Conservation (phyloP, 2,113 vertebrate species). For the Oenanthe oenanthe region DNA sequence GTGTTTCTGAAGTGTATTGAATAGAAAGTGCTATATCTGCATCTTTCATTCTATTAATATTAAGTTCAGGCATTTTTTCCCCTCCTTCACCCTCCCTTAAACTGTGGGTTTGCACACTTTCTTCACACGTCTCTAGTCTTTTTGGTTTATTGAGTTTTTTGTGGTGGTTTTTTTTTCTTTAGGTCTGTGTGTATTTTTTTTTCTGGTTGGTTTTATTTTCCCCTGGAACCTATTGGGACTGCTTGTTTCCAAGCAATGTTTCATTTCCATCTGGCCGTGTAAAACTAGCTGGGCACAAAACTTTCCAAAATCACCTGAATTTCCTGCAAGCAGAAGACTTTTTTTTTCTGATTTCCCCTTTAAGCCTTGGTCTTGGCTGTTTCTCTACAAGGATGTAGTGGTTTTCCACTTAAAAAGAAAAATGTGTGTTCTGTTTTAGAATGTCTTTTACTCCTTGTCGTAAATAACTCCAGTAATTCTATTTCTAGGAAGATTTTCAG, state of each 20-base stretch:
- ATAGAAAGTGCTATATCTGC: neutral
- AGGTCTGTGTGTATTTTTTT: neutral
- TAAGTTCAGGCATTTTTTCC: neutral
- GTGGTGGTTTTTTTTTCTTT: neutral
- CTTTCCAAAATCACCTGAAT: constrained; percentile 28
- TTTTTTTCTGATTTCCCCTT: neutral
- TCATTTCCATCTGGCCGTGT: neutral
- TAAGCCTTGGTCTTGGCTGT: neutral
- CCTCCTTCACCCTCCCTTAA: neutral
- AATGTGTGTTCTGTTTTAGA: constrained; percentile 32
- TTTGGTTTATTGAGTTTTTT: neutral
- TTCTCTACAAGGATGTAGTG: neutral
- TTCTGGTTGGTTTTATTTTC: neutral
- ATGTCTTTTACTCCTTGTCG: neutral
- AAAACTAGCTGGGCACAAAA: constrained; percentile 1
- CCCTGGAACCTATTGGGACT: neutral
- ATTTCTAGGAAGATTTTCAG: constrained; percentile 46
- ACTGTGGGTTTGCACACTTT: neutral
- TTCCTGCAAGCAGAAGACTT: constrained; percentile 23
- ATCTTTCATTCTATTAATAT: neutral
- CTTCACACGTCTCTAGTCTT: neutral
- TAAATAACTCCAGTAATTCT: constrained; percentile 46
- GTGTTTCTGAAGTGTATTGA: neutral
- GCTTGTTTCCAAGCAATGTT: constrained; percentile 17
- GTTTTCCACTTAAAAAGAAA: constrained; percentile 40